Base-by-base conservation (phyloP, 1,140 invertebrate species). In the Uloborus diversus region DNA sequence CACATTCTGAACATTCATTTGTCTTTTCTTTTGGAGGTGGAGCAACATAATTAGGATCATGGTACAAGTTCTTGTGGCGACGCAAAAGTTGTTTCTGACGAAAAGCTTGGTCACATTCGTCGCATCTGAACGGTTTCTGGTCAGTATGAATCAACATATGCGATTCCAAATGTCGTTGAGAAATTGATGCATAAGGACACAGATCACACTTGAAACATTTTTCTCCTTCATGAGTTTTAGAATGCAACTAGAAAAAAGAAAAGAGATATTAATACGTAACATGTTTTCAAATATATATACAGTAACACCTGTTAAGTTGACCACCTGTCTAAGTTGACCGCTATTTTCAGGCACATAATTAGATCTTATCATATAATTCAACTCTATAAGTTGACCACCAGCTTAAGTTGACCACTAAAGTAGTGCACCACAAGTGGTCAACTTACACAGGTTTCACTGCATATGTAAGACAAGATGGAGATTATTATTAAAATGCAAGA, bases 131-230 rank as follows among this genome's bases (percentile, higher is more conserved):
- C 1, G 96, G 95, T 85, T 97, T 97, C 85, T 96, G 92, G 85
- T 97, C 95, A 0, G 94, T 96, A 85, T 99, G 97, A 79, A 97
- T 95, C 1, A 98, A 89, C 92, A 98, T 95, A 86, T 99, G 97
- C 4, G 94, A 95, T 84, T 97, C 96, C 14, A 99, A 89, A 86
- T 97, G 96, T 1, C 96, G 91, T 56, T 94, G 91, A 0, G 95
- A 96, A 59, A 95, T 93, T 0, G 96, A 97, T 0, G 96, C 95
- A 87, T 98, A 99, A 0, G 95, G 93, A 87, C 97, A 99, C 2
- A 97, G 86, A 81, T 94, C 94, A 88, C 97, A 99, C 85, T 96
- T 96, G 88, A 94, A 99, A 87, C 96, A 98, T 85, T 98, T 98
- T 88, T 99, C 96, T 2, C 96, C 96, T 86, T 98, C 96, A 84